Evolutionary conservation across 2,888 invertebrate genomes (phyloP), one percentile per base, ranked within the genome.

Genomic region (Rhaphigaster nebulosa): DNA sequence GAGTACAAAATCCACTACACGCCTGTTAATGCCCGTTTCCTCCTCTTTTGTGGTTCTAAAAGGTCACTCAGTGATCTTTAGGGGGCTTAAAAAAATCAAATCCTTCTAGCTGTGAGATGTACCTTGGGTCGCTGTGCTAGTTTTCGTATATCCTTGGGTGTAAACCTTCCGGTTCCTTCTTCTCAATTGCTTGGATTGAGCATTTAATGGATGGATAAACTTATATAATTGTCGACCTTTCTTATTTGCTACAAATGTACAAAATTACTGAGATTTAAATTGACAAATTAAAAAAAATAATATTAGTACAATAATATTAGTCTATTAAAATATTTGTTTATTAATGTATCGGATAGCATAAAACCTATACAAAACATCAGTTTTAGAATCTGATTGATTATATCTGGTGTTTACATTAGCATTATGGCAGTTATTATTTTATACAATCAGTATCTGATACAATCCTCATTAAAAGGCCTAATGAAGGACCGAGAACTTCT

Each of bases 11-110:
- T 54, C 54, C n/a, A 15, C 54, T 87, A 54, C 87, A 87, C 87
- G 87, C 50, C 87, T 87, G 50, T 87, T 87, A 87, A 54, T 50
- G 13, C 52, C 52, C 18, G 20, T 87, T 87, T 87, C 45, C 52
- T 87, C 13, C 50, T 29, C 87, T 34, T 54, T 87, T 87, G 87
- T 87, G n/a, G 50, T 23, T 54, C 52, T 87, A 52, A 87, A 52
- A 54, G 87, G 50, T 50, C 65, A 65, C 29, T 65, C 65, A 18
- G 29, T 65, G 65, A 13, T 65, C 65, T 65, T 65, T 65, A 29
- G 29, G 29, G 65, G 65, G 1, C 65, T 18, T 65, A 29, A 65
- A 65, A 65, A 65, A 65, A 65, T 29, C 29, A 65, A 65, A 65
- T 65, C 29, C 65, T 65, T 65, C 65, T 60, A 60, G 60, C 60